Evolutionary conservation across 2,888 invertebrate species (phyloP).

Genomic region (Lutraria lutraria): DNA sequence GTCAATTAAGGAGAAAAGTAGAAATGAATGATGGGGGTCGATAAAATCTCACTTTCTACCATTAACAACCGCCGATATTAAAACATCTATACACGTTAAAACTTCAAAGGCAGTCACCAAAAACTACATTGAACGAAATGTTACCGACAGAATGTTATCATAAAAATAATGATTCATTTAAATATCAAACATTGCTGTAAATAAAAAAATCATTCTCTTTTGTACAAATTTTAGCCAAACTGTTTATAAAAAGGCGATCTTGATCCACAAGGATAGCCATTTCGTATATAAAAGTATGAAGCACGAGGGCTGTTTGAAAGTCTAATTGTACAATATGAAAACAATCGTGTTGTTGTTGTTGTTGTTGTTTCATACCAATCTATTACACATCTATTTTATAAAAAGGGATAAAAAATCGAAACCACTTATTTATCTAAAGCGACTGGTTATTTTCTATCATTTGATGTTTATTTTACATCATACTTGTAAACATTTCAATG

Average conservation of each 20-base stretch:
- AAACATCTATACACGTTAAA: constrained; percentile 47
- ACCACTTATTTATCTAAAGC: neutral
- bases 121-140: constrained; percentile 54
- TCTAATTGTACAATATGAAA: neutral
- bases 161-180: constrained; percentile 70
- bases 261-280: neutral
- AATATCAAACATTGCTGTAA: constrained; percentile 60
- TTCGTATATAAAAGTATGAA: constrained; percentile 32
- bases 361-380: too few species aligned
- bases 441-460: neutral
- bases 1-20: constrained; percentile 61
- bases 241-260: constrained; percentile 27
- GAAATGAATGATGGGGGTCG: constrained; percentile 54
- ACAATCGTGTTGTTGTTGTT: neutral
- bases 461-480: too few species aligned
- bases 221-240: constrained; percentile 59
- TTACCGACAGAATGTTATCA: constrained; percentile 63
- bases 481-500: too few species aligned
- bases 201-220: constrained; percentile 59
- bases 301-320: neutral
- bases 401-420: too few species aligned
- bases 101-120: constrained; percentile 62
- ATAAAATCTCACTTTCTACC: constrained; percentile 69
- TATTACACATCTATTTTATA: too few species aligned
- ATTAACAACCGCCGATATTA: constrained; percentile 53